Evolutionary conservation across 64 coral and sea anemone genomes (phyloP).

Genomic region (Montipora capricornis): DNA sequence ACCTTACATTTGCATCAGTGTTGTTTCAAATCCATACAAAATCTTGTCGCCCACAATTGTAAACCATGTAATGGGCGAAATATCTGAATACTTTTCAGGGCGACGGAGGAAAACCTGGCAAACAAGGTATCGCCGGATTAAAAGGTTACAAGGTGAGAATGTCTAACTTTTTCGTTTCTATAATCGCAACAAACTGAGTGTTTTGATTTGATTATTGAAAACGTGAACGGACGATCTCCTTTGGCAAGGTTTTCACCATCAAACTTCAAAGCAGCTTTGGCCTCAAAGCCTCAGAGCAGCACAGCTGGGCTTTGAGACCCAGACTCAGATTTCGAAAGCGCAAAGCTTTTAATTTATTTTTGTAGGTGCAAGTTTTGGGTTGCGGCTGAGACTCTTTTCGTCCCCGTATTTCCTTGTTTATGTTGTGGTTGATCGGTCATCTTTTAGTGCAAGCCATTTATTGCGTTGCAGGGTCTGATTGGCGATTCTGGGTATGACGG

Average conservation of each 20-base stretch:
- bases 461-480: conserved; percentile 14
- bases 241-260: background rate
- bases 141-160: conserved; percentile 46
- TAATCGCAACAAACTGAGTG: background rate
- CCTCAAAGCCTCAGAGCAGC: too few species aligned
- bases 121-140: conserved; percentile 10
- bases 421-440: background rate
- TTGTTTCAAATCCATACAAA: too few species aligned
- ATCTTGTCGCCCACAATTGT: too few species aligned
- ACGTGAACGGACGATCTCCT: background rate
- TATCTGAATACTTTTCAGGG: conserved; percentile 3
- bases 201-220: background rate
- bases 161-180: background rate
- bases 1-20: too few species aligned
- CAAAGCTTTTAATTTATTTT: too few species aligned
- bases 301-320: too few species aligned
- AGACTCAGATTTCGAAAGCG: too few species aligned
- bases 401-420: background rate
- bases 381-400: background rate
- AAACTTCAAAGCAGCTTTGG: background rate
- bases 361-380: too few species aligned
- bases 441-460: background rate
- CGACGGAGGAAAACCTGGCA: conserved; percentile 46
- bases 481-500: conserved; percentile 54
- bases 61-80: too few species aligned